phyloP scores from a whole-genome alignment of 1,140 invertebrate genomes.

The Metaphire vulgaris region DNA sequence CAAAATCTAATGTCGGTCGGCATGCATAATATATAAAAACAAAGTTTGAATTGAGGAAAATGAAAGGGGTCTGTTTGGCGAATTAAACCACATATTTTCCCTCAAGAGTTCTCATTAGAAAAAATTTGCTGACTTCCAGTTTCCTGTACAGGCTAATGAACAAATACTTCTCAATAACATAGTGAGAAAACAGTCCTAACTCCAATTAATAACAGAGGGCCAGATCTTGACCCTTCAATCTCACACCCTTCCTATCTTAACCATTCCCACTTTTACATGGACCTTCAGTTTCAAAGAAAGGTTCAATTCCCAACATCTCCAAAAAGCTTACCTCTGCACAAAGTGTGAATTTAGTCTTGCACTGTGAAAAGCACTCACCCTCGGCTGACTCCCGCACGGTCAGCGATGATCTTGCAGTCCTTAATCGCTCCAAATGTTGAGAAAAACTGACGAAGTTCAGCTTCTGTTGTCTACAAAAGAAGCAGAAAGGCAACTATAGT shows the following conservation, averaged over 20 bases:
- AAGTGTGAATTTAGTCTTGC: background rate
- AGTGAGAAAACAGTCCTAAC: background rate
- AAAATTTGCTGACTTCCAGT: too few species aligned
- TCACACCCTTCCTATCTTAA: background rate
- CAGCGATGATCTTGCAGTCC: constrained; percentile 87
- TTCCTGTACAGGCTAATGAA: too few species aligned
- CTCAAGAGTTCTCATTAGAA: too few species aligned
- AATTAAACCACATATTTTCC: too few species aligned
- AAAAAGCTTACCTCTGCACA: background rate
- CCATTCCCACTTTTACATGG: background rate
- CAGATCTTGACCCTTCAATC: background rate
- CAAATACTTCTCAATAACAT: too few species aligned
- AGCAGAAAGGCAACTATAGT: too few species aligned
- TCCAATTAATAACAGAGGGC: background rate
- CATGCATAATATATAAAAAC: background rate
- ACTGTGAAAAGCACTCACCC: constrained; percentile 55
- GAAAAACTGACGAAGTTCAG: constrained; percentile 53
- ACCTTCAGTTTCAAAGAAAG: background rate
- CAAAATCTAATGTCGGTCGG: background rate
- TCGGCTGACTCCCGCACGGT: constrained; percentile 85
- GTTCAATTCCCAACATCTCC: background rate
- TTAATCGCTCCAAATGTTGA: constrained; percentile 76
- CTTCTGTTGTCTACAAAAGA: constrained; percentile 52
- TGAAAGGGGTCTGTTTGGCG: background rate
- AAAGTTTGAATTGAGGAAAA: background rate